Base-by-base conservation (phyloP, 23 tunicate species). In the Ascidia mentula region DNA sequence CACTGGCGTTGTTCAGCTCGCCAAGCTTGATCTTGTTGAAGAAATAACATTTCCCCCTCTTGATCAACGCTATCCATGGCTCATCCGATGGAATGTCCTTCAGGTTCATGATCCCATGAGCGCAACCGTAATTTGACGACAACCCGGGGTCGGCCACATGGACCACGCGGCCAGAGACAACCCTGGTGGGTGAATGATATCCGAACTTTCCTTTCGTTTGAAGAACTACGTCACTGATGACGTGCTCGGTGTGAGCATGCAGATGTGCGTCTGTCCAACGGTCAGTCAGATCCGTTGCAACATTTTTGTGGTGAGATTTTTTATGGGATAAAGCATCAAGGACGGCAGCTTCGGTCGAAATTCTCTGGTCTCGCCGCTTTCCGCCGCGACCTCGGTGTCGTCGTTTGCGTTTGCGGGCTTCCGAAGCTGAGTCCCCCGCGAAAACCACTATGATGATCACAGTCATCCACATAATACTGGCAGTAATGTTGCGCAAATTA, bases 21-120 rank as follows among this genome's bases (percentile, higher is more conserved):
- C 87, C 97, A 3, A 91, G 79, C 46, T 78, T 72, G 72, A 91
- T 81, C 70, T 91, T 91, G 77, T 77, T 81, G 84, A 91, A 91
- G 80, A 91, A 91, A 28, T 72, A 60, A 46, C 97, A 91, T 40
- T 86, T 74, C 0, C 97, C 97, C 37, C 97, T 37, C 45, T 82
- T 79, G 7, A 91, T 82, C 40, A 91, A 74, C 71, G 97, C 97
- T 31, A 91, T 81, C 97, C 97, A 91, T 6, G 90, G 73, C 53
- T 78, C 82, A 32, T 82, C 45, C 36, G 39, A 34, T 4, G 97
- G 97, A 36, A 91, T 82, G 9, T 74, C 81, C 0, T 39, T 32
- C 20, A 13, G 37, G 77, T 85, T 91, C 0, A 72, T 83, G 65
- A 91, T 77, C 40, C 59, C 85, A 40, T 75, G 61, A 0, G 74